Evolutionary conservation across 1,140 invertebrate species (phyloP).

Genomic region (Antheraea mylitta): DNA sequence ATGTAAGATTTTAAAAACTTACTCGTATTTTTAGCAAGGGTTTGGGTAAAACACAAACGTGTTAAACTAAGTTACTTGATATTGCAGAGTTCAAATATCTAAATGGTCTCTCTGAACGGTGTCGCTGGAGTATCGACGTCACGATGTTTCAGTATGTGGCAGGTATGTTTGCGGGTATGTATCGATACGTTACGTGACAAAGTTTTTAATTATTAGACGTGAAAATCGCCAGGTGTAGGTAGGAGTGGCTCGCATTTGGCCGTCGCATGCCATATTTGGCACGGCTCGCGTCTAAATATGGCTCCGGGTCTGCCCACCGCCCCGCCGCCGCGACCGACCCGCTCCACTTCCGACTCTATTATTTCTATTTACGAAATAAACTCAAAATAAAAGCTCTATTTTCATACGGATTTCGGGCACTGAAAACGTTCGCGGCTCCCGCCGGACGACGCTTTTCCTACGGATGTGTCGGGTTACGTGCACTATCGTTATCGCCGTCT

Average conservation of each 20-base stretch:
- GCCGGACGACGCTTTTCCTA: slow-evolving; percentile 53
- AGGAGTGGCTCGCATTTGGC: slow-evolving; percentile 86
- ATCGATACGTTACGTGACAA: slow-evolving; percentile 68
- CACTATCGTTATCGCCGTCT: slow-evolving; percentile 39
- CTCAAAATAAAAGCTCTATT: slow-evolving; percentile 78
- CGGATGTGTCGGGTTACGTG: slow-evolving; percentile 75
- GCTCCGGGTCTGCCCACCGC: slow-evolving; percentile 82
- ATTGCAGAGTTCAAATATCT: neutral
- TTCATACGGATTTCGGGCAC: slow-evolving; percentile 74
- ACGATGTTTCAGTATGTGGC: neutral
- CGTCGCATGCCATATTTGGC: slow-evolving; percentile 85
- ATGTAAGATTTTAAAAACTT: too few species aligned
- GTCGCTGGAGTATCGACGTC: neutral
- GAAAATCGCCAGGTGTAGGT: slow-evolving; percentile 77
- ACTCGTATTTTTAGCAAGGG: too few species aligned
- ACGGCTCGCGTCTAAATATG: slow-evolving; percentile 87
- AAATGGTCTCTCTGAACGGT: neutral
- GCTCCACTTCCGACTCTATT: slow-evolving; percentile 78
- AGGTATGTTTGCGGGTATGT: neutral
- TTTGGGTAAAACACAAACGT: neutral
- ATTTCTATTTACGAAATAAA: slow-evolving; percentile 78
- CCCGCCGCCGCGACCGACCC: slow-evolving; percentile 60
- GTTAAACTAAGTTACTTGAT: neutral
- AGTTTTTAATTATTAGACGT: slow-evolving; percentile 76
- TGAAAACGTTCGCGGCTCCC: slow-evolving; percentile 69